Conservation (phyloP, 2,888 invertebrate genomes). For the Alsophila aescularia region DNA sequence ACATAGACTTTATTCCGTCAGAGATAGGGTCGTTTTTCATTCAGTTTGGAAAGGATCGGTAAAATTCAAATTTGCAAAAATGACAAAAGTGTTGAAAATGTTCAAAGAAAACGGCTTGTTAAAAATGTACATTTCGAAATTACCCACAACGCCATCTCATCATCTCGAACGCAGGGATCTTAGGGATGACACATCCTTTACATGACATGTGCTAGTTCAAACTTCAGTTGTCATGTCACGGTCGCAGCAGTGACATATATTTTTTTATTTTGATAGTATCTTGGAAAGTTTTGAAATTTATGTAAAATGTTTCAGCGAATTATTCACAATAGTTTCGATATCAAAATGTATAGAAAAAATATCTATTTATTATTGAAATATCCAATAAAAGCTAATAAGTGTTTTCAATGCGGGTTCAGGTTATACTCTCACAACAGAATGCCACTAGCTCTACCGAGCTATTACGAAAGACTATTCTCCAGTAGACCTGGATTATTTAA, state of each 20-base stretch:
- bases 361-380: conserved; percentile 58
- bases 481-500: conserved; percentile 57
- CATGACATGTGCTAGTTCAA: too few relatives aligned
- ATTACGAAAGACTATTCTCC: conserved; percentile 63
- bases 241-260: conserved; percentile 31
- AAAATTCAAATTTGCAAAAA: too few relatives aligned
- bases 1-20: too few relatives aligned
- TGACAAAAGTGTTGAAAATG: too few relatives aligned
- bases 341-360: conserved; percentile 63
- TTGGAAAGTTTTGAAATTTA: conserved; percentile 44
- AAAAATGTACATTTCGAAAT: too few relatives aligned
- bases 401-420: conserved; percentile 71
- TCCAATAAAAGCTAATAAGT: conserved; percentile 54
- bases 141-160: too few relatives aligned
- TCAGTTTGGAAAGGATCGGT: too few relatives aligned
- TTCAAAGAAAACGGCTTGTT: too few relatives aligned
- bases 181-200: too few relatives aligned
- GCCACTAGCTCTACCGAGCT: conserved; percentile 56
- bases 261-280: conserved; percentile 40
- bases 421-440: conserved; percentile 67
- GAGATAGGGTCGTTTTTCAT: too few relatives aligned
- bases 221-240: too few relatives aligned
- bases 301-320: conserved; percentile 70
- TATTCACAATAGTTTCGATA: conserved; percentile 62
- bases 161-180: too few relatives aligned